Conservation (phyloP, 1,140 invertebrate species). For the Oryzaephilus surinamensis region DNA sequence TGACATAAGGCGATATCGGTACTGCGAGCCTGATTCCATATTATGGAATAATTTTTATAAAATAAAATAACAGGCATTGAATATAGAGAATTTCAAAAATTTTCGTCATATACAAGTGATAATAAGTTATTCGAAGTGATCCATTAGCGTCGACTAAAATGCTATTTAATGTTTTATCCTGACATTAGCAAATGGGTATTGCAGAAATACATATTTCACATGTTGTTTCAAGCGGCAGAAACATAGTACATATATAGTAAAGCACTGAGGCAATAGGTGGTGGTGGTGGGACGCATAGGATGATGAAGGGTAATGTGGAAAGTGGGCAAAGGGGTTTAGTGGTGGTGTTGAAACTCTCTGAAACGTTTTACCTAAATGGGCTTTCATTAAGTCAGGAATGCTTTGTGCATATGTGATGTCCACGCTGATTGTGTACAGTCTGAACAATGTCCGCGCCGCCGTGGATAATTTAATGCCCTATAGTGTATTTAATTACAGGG, state of each 20-base stretch:
- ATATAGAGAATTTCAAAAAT: no score
- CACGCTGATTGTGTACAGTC: slow-evolving; percentile 35
- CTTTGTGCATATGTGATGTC: slow-evolving; percentile 36
- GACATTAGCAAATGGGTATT: slow-evolving; percentile 18
- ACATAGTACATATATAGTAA: background rate
- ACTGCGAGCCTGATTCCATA: no score
- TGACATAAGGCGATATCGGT: no score
- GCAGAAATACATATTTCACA: slow-evolving; percentile 18
- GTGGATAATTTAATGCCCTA: slow-evolving; percentile 34
- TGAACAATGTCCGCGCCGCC: slow-evolving; percentile 26
- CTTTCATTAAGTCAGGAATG: slow-evolving; percentile 36
- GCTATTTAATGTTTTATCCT: slow-evolving; percentile 18
- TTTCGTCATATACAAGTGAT: slow-evolving; percentile 19
- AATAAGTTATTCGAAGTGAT: slow-evolving; percentile 21
- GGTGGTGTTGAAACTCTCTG: slow-evolving; percentile 15
- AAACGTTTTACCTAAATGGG: slow-evolving; percentile 35
- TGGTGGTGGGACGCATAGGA: background rate
- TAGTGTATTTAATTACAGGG: slow-evolving; percentile 35
- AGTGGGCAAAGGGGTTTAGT: background rate
- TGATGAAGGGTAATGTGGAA: background rate
- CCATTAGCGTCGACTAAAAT: slow-evolving; percentile 16
- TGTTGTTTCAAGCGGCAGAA: slow-evolving; percentile 9
- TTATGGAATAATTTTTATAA: no score
- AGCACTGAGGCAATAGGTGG: background rate
- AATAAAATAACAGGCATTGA: no score